phyloP scores from a whole-genome alignment of 1,140 invertebrate genomes.

The Meloidogyne floridensis region DNA sequence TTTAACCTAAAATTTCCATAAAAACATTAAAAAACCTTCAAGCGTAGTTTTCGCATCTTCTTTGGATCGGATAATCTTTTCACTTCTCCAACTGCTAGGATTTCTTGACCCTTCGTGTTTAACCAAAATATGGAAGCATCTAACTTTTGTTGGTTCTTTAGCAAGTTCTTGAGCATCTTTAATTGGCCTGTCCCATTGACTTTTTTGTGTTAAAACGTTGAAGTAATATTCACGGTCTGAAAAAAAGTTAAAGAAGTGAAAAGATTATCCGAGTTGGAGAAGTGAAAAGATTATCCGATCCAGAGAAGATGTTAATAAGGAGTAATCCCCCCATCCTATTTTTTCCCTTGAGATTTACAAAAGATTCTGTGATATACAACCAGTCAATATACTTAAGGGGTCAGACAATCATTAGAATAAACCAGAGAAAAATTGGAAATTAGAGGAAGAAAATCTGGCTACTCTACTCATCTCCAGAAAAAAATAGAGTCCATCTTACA shows the following conservation, averaged over 20 bases:
- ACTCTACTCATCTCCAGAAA: too few relatives aligned
- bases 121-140: constrained; percentile 90
- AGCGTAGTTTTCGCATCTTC: constrained; percentile 88
- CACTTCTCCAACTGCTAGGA: constrained; percentile 84
- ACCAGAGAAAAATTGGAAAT: too few relatives aligned
- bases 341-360: too few relatives aligned
- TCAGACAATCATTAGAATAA: constrained; percentile 70
- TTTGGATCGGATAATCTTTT: constrained; percentile 86
- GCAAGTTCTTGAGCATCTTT: constrained; percentile 72
- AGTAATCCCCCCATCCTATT: too few relatives aligned
- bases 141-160: constrained; percentile 72
- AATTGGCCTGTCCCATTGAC: constrained; percentile 94
- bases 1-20: too few relatives aligned
- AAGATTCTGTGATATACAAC: too few relatives aligned
- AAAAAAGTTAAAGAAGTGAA: constrained; percentile 77
- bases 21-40: constrained; percentile 66
- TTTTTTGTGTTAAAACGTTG: constrained; percentile 93
- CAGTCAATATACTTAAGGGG: too few relatives aligned
- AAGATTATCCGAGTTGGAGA: constrained; percentile 94
- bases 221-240: constrained; percentile 88
- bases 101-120: constrained; percentile 90
- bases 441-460: too few relatives aligned
- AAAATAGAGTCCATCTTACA: too few relatives aligned
- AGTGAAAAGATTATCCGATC: constrained; percentile 87
- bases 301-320: constrained; percentile 76